These are phyloP conservation scores for Erythrolamprus reginae DNA, from an alignment of 2,113 vertebrate genomes.

Conservation along the genomic window DNA sequence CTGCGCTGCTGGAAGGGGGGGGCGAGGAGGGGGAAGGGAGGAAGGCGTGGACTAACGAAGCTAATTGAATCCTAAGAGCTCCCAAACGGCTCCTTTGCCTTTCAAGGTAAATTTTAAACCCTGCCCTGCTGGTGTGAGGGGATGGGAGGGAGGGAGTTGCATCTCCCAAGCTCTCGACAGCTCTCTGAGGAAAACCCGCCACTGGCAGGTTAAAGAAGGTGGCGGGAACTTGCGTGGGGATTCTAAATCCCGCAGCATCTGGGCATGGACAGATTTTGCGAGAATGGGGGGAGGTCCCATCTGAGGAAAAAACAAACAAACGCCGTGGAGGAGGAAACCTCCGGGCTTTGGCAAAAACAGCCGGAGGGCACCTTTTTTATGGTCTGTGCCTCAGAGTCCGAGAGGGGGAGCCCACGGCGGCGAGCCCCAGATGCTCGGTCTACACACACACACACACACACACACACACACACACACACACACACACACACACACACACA, in stretches of 20 bases:
- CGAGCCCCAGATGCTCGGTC: neutral
- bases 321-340: neutral
- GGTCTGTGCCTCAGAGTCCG: neutral
- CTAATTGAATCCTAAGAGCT: conserved; percentile 17
- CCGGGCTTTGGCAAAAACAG: neutral
- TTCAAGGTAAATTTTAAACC: neutral
- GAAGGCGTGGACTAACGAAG: neutral
- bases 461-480: neutral
- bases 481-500: neutral
- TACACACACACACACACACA: neutral
- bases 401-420: neutral
- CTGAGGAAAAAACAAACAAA: too few species aligned
- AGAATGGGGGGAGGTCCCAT: neutral
- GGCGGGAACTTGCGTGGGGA: neutral
- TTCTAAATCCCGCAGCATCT: neutral
- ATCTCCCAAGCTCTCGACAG: neutral
- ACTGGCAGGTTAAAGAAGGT: neutral
- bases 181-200: neutral
- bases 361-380: neutral
- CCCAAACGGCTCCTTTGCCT: neutral
- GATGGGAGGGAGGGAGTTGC: neutral
- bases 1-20: neutral
- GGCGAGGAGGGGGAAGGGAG: neutral
- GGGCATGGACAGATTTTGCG: neutral
- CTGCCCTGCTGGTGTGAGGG: neutral